Evolutionary conservation across 1,140 invertebrate species (phyloP).

Genomic region (Delia radicum): DNA sequence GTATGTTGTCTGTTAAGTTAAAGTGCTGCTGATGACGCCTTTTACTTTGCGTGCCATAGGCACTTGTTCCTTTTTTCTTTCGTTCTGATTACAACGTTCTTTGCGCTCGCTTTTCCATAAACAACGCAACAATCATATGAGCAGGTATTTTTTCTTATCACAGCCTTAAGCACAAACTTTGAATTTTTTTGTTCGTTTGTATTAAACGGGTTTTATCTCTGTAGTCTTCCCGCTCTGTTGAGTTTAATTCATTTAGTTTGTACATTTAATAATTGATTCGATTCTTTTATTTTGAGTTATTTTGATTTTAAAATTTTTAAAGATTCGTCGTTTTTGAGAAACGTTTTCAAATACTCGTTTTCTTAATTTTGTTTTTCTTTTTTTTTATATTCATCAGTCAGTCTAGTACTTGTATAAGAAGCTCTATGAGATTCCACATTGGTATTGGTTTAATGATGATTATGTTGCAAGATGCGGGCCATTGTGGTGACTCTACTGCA

Average conservation of each 20-base stretch:
- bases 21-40: constrained; percentile 20
- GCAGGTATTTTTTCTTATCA: constrained; percentile 15
- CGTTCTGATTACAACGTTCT: too few relatives aligned
- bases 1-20: background rate
- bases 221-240: background rate
- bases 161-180: constrained; percentile 21
- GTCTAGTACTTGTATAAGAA: constrained; percentile 12
- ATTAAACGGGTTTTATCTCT: background rate
- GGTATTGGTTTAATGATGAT: too few relatives aligned
- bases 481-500: background rate
- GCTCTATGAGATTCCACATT: constrained; percentile 1
- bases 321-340: background rate
- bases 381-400: background rate
- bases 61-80: background rate
- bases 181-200: background rate
- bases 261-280: constrained; percentile 20
- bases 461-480: constrained; percentile 1
- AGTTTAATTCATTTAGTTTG: constrained; percentile 14
- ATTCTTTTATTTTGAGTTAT: constrained; percentile 3
- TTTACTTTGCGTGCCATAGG: constrained; percentile 3
- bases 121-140: too few relatives aligned
- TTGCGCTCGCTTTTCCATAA: background rate
- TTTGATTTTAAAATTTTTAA: background rate
- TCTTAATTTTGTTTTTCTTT: background rate
- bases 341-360: background rate